phyloP scores from a whole-genome alignment of 2,113 vertebrate genomes.

The Ctenodactylus gundi region DNA sequence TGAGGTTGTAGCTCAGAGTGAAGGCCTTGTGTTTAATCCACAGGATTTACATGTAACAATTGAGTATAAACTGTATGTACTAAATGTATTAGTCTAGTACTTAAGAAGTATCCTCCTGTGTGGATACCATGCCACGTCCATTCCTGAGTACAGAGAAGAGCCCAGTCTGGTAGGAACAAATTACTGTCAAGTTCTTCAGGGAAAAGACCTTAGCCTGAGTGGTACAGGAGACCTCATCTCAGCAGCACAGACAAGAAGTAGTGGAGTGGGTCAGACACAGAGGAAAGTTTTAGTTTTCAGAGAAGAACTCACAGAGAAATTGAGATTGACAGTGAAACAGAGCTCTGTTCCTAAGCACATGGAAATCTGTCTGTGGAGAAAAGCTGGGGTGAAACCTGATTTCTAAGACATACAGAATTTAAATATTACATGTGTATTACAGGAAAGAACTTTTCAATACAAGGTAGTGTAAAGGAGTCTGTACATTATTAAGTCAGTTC shows the following conservation, averaged over 20 bases:
- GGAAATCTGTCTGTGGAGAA: neutral
- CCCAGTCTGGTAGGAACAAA: neutral
- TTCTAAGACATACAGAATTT: neutral
- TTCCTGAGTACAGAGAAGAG: neutral
- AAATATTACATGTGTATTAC: neutral
- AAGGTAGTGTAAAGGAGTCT: neutral
- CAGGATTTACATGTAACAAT: neutral
- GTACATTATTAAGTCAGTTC: neutral
- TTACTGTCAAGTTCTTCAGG: neutral
- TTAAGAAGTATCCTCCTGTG: neutral
- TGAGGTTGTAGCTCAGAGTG: too few relatives aligned
- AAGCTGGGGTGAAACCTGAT: neutral
- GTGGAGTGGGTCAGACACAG: neutral
- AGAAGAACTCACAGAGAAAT: neutral
- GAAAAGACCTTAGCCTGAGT: too few relatives aligned
- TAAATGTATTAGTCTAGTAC: neutral
- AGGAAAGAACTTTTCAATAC: neutral
- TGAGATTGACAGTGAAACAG: neutral
- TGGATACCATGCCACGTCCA: rapidly evolving
- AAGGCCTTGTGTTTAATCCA: too few relatives aligned
- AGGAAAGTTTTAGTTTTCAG: neutral
- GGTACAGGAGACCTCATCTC: neutral
- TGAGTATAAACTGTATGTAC: neutral
- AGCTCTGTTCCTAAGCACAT: neutral
- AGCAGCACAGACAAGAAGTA: neutral